Conservation (phyloP, 2,888 invertebrate genomes). For the Apamea anceps region DNA sequence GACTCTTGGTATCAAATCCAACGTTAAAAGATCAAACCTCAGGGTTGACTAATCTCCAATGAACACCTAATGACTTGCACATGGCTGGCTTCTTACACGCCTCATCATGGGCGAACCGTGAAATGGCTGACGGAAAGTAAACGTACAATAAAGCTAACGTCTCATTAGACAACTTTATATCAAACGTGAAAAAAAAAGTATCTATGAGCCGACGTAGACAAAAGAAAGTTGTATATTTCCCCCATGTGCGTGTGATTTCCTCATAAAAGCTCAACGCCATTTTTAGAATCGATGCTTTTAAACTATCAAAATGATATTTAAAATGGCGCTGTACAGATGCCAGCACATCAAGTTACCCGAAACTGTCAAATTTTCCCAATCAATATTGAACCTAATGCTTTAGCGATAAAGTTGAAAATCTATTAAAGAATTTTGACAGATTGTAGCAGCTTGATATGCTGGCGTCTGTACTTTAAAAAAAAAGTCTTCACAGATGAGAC, state of each 20-base stretch:
- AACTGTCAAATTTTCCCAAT: too few species aligned
- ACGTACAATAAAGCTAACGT: constrained; percentile 15
- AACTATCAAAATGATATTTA: background rate
- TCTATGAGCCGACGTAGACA: background rate
- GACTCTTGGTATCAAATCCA: background rate
- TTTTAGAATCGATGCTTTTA: background rate
- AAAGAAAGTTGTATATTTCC: background rate
- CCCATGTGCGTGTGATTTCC: background rate
- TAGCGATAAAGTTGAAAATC: too few species aligned
- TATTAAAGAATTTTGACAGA: too few species aligned
- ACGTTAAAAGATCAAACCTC: constrained; percentile 29
- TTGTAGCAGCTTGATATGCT: too few species aligned
- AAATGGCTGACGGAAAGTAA: constrained; percentile 31
- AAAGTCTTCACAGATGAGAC: background rate
- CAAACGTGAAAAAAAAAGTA: background rate
- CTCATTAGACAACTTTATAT: background rate
- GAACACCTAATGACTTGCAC: constrained; percentile 47
- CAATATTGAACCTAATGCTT: too few species aligned
- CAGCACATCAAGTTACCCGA: too few species aligned
- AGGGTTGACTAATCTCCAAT: constrained; percentile 6
- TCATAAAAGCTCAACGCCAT: background rate
- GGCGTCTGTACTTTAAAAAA: too few species aligned
- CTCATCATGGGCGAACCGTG: constrained; percentile 26
- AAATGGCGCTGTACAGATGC: background rate
- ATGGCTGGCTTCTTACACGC: constrained; percentile 42